These are phyloP conservation scores for Hyperoplus immaculatus DNA, from an alignment of 2,797 vertebrate species.

Conservation along the genomic window DNA sequence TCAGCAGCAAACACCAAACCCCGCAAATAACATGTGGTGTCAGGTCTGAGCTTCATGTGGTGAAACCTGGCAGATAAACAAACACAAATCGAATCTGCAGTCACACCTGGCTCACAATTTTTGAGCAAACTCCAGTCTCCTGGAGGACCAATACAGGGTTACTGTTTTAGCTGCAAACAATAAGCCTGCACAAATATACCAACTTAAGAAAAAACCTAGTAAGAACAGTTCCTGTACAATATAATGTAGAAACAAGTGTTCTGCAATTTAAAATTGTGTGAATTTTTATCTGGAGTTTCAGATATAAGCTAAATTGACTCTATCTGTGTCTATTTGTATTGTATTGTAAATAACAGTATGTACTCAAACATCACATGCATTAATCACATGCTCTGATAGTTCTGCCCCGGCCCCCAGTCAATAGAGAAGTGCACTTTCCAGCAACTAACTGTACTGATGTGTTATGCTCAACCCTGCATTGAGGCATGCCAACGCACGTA, in stretches of 20 bases:
- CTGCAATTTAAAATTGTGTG: not conserved
- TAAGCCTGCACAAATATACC: not conserved
- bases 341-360: not conserved
- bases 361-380: not conserved
- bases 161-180: not conserved
- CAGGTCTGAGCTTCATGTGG: not conserved
- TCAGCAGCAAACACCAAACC: not conserved
- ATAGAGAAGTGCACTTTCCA: not conserved
- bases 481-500: not conserved
- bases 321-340: not conserved
- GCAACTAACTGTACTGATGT: not conserved
- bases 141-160: not conserved
- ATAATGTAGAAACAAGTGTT: not conserved
- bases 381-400: conserved; percentile 17
- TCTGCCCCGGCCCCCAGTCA: not conserved
- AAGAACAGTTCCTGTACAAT: not conserved
- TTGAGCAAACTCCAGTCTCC: not conserved
- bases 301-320: not conserved
- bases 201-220: not conserved
- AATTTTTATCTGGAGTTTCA: not conserved
- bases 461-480: not conserved
- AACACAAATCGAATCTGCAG: not conserved
- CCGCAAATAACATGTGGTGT: not conserved
- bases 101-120: not conserved
- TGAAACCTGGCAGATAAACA: not conserved